phyloP scores from a whole-genome alignment of 2,888 invertebrate species.

The Aporophyla nigra region DNA sequence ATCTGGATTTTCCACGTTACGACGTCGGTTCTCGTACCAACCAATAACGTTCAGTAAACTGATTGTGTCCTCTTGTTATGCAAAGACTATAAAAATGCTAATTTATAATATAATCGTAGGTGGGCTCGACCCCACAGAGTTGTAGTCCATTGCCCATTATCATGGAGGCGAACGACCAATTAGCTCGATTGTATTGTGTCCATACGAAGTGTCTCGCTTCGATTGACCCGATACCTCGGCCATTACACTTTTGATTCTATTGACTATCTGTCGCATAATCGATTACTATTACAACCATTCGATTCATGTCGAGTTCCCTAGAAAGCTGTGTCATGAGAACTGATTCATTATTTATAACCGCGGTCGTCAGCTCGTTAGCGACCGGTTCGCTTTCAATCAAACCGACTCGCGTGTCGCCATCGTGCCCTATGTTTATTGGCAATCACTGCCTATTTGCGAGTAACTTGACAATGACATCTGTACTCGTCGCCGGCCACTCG shows the following conservation, averaged over 20 bases:
- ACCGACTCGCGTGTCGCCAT: slow-evolving; percentile 57
- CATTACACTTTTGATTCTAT: slow-evolving; percentile 67
- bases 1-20: slow-evolving; percentile 57
- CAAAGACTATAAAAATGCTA: slow-evolving; percentile 64
- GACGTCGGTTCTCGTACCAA: slow-evolving; percentile 25
- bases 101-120: slow-evolving; percentile 66
- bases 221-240: slow-evolving; percentile 77
- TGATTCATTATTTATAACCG: slow-evolving; percentile 66
- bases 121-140: slow-evolving; percentile 59
- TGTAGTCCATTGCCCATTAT: slow-evolving; percentile 67
- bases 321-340: slow-evolving; percentile 60
- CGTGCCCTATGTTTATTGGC: slow-evolving; percentile 48
- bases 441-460: slow-evolving; percentile 39
- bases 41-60: slow-evolving; percentile 19
- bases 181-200: slow-evolving; percentile 75
- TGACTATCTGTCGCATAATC: slow-evolving; percentile 67
- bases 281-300: slow-evolving; percentile 62
- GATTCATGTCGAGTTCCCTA: slow-evolving; percentile 37
- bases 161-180: slow-evolving; percentile 75
- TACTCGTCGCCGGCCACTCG: slow-evolving; percentile 8
- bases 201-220: slow-evolving; percentile 72
- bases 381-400: slow-evolving; percentile 67
- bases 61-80: slow-evolving; percentile 28
- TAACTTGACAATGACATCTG: slow-evolving; percentile 62
- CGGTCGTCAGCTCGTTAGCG: slow-evolving; percentile 52